A percentile compares a stretch with the other conserved stretches of the same genome.
These are phyloP conservation scores for Atta cephalotes DNA, from an alignment of 1,140 invertebrate species.

Conservation along the genomic window DNA sequence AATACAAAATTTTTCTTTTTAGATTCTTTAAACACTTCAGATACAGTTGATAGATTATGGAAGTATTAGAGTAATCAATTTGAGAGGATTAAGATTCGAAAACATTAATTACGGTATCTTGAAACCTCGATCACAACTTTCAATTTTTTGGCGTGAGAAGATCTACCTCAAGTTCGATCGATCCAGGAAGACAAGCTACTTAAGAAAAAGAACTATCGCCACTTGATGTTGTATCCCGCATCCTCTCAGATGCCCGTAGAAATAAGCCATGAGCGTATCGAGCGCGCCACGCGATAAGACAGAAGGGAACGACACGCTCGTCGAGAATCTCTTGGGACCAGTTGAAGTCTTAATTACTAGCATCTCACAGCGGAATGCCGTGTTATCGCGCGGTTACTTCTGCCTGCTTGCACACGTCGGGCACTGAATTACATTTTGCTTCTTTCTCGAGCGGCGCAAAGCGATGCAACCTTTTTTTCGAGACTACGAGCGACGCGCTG, in stretches of 20 bases:
- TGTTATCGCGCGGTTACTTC: constrained; percentile 72
- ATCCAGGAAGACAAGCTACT: constrained; percentile 22
- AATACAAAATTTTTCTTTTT: neutral
- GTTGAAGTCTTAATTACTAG: constrained; percentile 73
- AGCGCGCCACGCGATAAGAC: constrained; percentile 70
- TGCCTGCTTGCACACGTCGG: constrained; percentile 54
- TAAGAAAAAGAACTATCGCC: constrained; percentile 26
- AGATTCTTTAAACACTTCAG: neutral
- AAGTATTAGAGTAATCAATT: neutral
- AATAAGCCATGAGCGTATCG: constrained; percentile 64
- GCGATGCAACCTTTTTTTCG: constrained; percentile 24
- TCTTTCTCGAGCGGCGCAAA: constrained; percentile 7
- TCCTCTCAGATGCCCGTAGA: constrained; percentile 48
- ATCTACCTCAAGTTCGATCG: neutral
- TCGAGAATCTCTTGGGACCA: constrained; percentile 61
- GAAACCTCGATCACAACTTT: neutral
- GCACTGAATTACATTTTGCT: constrained; percentile 71
- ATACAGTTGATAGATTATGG: neutral
- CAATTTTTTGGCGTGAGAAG: neutral
- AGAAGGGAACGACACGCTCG: constrained; percentile 53
- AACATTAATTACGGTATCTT: neutral
- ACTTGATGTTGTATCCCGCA: neutral
- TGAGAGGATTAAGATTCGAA: neutral
- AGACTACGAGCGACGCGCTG: constrained; percentile 9
- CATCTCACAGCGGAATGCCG: constrained; percentile 69